A percentile compares a stretch with the other conserved stretches of the same genome.
phyloP scores from a whole-genome alignment of 2,888 invertebrate species.

The Platypus cylindrus region DNA sequence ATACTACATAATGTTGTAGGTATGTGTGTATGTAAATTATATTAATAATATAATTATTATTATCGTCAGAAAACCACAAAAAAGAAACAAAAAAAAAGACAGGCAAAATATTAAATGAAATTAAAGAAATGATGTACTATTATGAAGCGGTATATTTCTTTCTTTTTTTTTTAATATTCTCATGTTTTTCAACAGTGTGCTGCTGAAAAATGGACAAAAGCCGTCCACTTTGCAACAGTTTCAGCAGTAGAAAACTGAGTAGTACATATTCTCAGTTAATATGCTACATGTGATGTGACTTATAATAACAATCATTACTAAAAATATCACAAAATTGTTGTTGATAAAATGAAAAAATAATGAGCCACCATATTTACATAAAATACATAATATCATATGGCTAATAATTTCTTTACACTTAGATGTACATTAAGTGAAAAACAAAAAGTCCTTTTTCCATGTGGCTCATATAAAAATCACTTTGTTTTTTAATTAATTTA shows the following conservation, averaged over 20 bases:
- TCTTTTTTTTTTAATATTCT: background rate
- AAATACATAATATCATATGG: too few relatives aligned
- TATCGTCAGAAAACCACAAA: too few relatives aligned
- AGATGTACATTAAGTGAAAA: constrained; percentile 22
- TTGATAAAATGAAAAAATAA: constrained; percentile 41
- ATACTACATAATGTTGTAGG: too few relatives aligned
- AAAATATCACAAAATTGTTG: constrained; percentile 45
- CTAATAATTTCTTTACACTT: constrained; percentile 8
- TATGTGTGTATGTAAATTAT: too few relatives aligned
- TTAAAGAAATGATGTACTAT: background rate
- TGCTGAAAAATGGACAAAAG: constrained; percentile 6
- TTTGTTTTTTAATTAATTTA: constrained; percentile 33
- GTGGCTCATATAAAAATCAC: constrained; percentile 31
- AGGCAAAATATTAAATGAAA: too few relatives aligned
- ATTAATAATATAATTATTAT: too few relatives aligned
- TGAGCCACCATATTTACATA: constrained; percentile 37
- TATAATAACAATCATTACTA: constrained; percentile 44
- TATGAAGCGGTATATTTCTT: background rate
- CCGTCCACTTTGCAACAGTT: constrained; percentile 10
- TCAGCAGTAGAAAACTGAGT: too few relatives aligned
- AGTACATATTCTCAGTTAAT: constrained; percentile 28
- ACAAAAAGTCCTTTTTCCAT: constrained; percentile 25
- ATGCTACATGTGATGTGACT: constrained; percentile 40
- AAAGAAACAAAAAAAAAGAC: too few relatives aligned
- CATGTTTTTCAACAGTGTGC: constrained; percentile 1